Evolutionary conservation across 2,888 invertebrate species (phyloP), one percentile per base, ranked within the genome.

Genomic region (Leucophenga montana): DNA sequence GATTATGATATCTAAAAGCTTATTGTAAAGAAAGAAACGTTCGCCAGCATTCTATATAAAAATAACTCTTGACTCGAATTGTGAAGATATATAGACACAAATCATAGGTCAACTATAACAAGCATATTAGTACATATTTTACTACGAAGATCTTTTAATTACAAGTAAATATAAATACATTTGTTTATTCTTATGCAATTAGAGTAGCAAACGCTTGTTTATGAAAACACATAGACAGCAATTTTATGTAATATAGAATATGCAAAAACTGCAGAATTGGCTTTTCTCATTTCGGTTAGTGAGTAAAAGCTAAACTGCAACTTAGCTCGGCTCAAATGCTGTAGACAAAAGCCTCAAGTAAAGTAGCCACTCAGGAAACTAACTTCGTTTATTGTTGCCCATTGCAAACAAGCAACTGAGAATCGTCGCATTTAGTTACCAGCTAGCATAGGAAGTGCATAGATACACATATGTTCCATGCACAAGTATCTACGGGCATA

Each of bases 331-430:
- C n/a, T 46, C 48, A 44, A 44, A 2, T 20, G 61, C 56, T 27
- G 44, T n/a, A n/a, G 9, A 44, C 27, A 76, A 81, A 81, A 78
- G 83, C 82, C 80, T 78, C 76, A 73, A 83, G 78, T 80, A 76
- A 81, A 81, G 83, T 81, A 82, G 83, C 76, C 83, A 82, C 80
- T 80, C 82, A 82, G 83, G 82, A 83, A 81, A 82, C 83, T 83
- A 81, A 81, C 69, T 81, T 83, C 83, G 83, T 79, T 81, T 81
- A 83, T 79, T 81, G 82, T 64, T 48, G 62, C 20, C 22, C 62
- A 57, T 57, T 57, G 57, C 20, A 20, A 13, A 8, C 11, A 20
- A 20, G 54, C 9, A 39, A 39, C 39, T 5, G 5, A 50, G 50
- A 50, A 50, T n/a, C 50, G 14, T 50, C 8, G 39, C 39, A 50